phyloP scores from a whole-genome alignment of 2,797 vertebrate genomes.

The Myotis vivesi region DNA sequence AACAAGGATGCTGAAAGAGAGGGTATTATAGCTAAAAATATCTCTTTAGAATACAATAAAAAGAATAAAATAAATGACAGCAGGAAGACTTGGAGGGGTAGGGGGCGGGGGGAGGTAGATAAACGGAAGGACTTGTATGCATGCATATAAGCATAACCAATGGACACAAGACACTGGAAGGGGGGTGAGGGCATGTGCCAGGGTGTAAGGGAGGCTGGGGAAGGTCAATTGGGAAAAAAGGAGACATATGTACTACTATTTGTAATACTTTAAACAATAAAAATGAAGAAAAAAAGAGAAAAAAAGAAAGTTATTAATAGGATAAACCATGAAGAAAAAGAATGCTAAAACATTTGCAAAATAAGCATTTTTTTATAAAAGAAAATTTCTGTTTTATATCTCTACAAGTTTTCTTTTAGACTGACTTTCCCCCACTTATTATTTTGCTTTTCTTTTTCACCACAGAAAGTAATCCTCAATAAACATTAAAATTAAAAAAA shows the following conservation, averaged over 20 bases:
- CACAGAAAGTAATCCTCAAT: conserved; percentile 43
- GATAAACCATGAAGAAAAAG: neutral
- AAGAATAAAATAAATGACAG: neutral
- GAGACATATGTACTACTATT: too few relatives aligned
- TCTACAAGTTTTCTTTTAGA: conserved; percentile 27
- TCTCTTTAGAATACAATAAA: neutral
- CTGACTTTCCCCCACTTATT: neutral
- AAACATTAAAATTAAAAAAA: conserved; percentile 41
- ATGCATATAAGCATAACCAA: too few relatives aligned
- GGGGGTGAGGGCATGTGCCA: too few relatives aligned
- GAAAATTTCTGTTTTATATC: conserved; percentile 26
- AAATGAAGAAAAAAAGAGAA: too few relatives aligned
- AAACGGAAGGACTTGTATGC: too few relatives aligned
- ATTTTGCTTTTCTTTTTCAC: conserved; percentile 63
- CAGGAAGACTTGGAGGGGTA: too few relatives aligned
- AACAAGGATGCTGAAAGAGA: neutral
- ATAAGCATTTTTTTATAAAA: neutral
- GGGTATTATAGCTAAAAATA: too few relatives aligned
- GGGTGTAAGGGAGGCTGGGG: too few relatives aligned
- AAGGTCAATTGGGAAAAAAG: too few relatives aligned
- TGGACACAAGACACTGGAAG: too few relatives aligned
- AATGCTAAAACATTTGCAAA: neutral
- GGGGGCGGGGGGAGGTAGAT: too few relatives aligned
- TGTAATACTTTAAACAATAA: too few relatives aligned
- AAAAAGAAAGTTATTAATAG: neutral